Conservation (phyloP, 2,797 vertebrate species). For the Sciaenops ocellatus region DNA sequence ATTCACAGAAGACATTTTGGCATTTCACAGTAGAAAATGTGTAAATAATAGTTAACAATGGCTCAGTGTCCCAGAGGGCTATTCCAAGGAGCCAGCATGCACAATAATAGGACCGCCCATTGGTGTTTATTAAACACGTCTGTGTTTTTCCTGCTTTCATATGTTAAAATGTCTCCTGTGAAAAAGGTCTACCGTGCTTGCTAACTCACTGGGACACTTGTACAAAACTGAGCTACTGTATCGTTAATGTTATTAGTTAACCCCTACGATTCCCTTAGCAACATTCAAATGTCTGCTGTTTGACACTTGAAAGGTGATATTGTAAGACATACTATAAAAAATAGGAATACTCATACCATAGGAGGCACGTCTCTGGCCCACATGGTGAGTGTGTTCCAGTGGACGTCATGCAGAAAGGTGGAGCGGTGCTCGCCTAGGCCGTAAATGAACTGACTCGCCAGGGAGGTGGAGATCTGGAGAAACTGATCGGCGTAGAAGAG, state of each 20-base stretch:
- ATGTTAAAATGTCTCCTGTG: background rate
- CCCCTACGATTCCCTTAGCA: too few species aligned
- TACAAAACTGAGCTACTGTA: too few species aligned
- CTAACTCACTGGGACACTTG: background rate
- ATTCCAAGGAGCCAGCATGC: background rate
- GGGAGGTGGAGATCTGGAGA: constrained; percentile 89
- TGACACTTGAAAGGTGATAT: background rate
- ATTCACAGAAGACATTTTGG: background rate
- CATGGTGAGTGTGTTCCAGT: constrained; percentile 91
- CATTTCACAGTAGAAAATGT: background rate
- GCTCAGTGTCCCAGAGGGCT: background rate
- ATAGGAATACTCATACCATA: constrained; percentile 48
- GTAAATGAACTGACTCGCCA: constrained; percentile 86
- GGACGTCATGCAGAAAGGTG: constrained; percentile 87
- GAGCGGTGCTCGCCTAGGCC: constrained; percentile 91
- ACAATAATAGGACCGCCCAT: background rate
- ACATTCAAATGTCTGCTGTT: background rate
- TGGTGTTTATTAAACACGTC: background rate
- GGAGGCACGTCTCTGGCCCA: constrained; percentile 89
- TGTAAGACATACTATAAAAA: background rate
- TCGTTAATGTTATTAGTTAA: background rate
- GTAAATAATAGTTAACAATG: too few species aligned
- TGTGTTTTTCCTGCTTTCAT: background rate
- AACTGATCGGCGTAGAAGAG: constrained; percentile 93
- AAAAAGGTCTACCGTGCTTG: background rate